These are phyloP conservation scores for Tinamus guttatus DNA, from an alignment of 2,113 vertebrate genomes.

Conservation along the genomic window DNA sequence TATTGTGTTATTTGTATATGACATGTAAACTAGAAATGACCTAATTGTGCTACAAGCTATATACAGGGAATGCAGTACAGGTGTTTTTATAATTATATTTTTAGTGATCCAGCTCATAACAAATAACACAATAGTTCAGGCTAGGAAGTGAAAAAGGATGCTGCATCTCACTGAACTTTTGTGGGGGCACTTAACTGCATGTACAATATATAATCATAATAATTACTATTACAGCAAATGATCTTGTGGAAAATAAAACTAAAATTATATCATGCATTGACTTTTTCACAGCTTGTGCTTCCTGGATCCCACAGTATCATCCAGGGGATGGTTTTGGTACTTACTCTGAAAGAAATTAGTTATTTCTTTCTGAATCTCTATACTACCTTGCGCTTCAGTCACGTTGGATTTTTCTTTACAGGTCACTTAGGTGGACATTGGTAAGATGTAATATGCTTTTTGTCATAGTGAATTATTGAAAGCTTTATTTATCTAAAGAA, in stretches of 20 bases:
- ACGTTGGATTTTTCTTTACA: background rate
- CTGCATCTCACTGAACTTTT: background rate
- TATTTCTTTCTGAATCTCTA: background rate
- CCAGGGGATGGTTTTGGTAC: background rate
- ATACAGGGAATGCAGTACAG: background rate
- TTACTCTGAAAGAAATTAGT: background rate
- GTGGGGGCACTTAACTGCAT: background rate
- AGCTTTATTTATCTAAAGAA: background rate
- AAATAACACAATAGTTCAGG: background rate
- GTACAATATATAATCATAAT: background rate
- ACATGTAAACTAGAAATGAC: background rate
- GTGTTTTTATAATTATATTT: background rate
- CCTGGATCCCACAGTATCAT: background rate
- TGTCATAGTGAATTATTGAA: background rate
- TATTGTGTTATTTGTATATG: background rate
- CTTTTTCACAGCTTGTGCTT: background rate
- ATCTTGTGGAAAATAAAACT: background rate
- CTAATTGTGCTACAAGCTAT: background rate
- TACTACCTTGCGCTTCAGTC: accelerated
- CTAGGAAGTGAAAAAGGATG: background rate
- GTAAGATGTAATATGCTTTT: background rate
- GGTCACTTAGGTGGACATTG: background rate
- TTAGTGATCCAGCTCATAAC: background rate
- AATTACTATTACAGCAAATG: background rate
- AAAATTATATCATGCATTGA: background rate